Conservation (phyloP, 2,113 vertebrate genomes). For the Myrmecobius fasciatus region DNA sequence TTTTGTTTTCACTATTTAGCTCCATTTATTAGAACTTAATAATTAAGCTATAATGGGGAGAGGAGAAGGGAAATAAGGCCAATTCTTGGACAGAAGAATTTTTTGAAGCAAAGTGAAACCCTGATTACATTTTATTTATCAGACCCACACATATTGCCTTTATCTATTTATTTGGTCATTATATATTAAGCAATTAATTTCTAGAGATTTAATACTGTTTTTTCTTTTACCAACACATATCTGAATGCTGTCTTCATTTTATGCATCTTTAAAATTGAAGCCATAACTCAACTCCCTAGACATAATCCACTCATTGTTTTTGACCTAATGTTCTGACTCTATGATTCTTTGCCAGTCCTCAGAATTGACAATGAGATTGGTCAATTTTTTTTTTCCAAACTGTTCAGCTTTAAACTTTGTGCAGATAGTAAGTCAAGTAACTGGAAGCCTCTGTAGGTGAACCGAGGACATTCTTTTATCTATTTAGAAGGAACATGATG, state of each 20-base stretch:
- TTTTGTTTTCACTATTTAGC: neutral
- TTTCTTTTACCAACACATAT: neutral
- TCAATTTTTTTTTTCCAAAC: conserved; percentile 1
- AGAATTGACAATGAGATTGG: neutral
- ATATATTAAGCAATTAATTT: neutral
- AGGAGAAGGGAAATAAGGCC: neutral
- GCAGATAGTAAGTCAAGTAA: neutral
- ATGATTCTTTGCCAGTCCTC: neutral
- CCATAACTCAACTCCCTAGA: neutral
- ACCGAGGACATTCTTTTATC: conserved; percentile 32
- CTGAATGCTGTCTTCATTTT: fast-evolving
- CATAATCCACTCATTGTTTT: neutral
- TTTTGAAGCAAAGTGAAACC: neutral
- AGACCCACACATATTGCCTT: neutral
- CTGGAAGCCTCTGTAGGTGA: conserved; percentile 1
- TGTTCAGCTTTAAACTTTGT: neutral
- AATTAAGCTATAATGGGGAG: neutral
- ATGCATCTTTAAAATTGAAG: neutral
- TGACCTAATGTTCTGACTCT: neutral
- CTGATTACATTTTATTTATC: neutral
- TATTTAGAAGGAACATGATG: conserved; percentile 25
- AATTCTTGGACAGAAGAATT: neutral
- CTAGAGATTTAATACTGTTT: neutral
- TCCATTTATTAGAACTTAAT: neutral
- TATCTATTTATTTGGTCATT: neutral